Evolutionary conservation across 2,113 vertebrate genomes (phyloP).

Genomic region (Anoplopoma fimbria): DNA sequence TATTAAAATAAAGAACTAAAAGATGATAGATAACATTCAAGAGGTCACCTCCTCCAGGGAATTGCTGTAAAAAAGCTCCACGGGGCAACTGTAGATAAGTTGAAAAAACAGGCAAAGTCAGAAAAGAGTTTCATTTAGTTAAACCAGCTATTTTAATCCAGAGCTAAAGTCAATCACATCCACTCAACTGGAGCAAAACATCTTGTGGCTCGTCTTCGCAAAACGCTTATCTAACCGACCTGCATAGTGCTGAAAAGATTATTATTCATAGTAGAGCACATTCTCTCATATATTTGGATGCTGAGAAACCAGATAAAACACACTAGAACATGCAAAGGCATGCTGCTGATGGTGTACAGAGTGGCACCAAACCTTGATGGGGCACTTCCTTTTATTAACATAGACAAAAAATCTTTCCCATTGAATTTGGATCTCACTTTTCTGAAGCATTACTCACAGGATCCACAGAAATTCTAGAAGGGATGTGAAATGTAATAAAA

Average conservation of each 20-base stretch:
- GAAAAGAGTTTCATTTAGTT: neutral
- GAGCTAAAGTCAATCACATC: neutral
- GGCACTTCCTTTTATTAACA: neutral
- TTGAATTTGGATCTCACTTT: neutral
- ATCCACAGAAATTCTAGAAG: neutral
- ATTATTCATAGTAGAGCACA: neutral
- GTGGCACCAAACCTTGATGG: neutral
- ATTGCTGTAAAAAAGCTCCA: neutral
- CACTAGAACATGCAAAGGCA: neutral
- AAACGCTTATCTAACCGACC: neutral
- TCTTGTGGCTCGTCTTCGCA: neutral
- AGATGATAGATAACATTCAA: neutral
- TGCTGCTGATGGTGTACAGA: neutral
- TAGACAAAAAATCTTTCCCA: neutral
- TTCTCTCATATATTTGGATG: neutral
- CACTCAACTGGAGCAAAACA: neutral
- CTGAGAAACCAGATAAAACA: neutral
- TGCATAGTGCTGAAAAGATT: neutral
- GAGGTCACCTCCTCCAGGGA: neutral
- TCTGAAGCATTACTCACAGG: neutral
- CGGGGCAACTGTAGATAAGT: neutral
- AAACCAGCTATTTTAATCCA: neutral
- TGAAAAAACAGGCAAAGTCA: neutral
- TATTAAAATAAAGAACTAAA: neutral
- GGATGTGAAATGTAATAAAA: neutral